A percentile compares a stretch with the other conserved stretches of the same genome.
These are phyloP conservation scores for Tautogolabrus adspersus DNA, from an alignment of 2,113 vertebrate genomes.

Conservation along the genomic window DNA sequence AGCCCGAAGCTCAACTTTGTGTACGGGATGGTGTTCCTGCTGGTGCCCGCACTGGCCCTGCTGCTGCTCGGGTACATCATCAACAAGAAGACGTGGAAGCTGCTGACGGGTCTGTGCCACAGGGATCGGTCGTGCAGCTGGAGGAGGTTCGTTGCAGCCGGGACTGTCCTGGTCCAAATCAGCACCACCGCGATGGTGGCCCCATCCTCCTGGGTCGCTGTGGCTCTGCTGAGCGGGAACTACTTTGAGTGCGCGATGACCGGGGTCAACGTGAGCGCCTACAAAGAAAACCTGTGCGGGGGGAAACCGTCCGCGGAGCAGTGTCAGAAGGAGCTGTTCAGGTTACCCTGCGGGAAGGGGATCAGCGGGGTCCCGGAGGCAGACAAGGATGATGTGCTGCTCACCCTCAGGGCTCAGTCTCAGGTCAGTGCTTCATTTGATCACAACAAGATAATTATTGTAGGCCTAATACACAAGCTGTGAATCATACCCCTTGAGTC, in stretches of 20 bases:
- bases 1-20: constrained; percentile 68
- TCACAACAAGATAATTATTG: background rate
- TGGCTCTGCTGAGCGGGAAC: constrained; percentile 82
- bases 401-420: constrained; percentile 81
- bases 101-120: constrained; percentile 79
- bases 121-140: accelerated
- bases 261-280: background rate
- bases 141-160: accelerated
- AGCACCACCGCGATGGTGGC: constrained; percentile 67
- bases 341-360: constrained; percentile 72
- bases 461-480: too few species aligned
- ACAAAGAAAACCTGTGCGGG: constrained; percentile 47
- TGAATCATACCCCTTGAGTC: too few species aligned
- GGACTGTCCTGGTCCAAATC: constrained; percentile 21
- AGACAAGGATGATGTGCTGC: background rate
- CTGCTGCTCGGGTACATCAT: constrained; percentile 80
- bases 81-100: constrained; percentile 71
- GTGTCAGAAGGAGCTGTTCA: constrained; percentile 55
- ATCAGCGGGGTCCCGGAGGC: accelerated
- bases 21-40: constrained; percentile 85
- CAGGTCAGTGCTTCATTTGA: constrained; percentile 76
- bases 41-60: constrained; percentile 84
- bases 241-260: constrained; percentile 83
- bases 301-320: accelerated
- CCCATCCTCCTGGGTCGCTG: constrained; percentile 83